Evolutionary conservation across 2,888 invertebrate species (phyloP), one percentile per base, ranked within the genome.

Genomic region (Ornithoptera priamus): DNA sequence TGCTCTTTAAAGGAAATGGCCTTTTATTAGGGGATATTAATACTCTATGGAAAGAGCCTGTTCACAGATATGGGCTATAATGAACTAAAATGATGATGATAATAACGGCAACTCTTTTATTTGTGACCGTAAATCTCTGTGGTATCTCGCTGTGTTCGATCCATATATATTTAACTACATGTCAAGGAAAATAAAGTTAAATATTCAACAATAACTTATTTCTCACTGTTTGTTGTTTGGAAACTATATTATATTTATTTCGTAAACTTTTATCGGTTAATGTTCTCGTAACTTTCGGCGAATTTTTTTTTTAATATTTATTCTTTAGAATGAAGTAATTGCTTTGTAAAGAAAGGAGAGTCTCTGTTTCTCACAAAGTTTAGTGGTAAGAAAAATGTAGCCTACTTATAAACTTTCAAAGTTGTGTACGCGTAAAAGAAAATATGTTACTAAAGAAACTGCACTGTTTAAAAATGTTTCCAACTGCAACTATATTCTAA

Each of bases 401-500:
- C 62, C 70, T 70, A 63, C 66, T 66, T 70, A 66, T 63, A 63
- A 70, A 70, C 70, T 70, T 66, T 63, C 58, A 66, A 53, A 70
- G 70, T 66, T 66, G 62, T 69, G 61, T 69, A 69, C 62, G 70
- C 62, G 66, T 62, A 62, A 66, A 70, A 70, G 66, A 59, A 70
- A 66, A 66, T 70, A 53, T 63, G 62, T 62, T 59, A 6, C 66
- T 70, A 56, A 66, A 66, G 58, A 62, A 70, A 70, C 62, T 58
- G 66, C n/a, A 62, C 42, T 39, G 56, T 63, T 67, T 50, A 60
- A 66, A 50, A 18, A 61, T 39, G 24, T 61, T 61, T 61, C 20
- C 42, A 24, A 30, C 30, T 24, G 17, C 20, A 15, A 56, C 15
- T 39, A 20, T 10, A 36, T 42, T 17, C 17, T 17, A 53, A 53